phyloP scores from a whole-genome alignment of 2,797 vertebrate species.

The Garrulus glandarius region DNA sequence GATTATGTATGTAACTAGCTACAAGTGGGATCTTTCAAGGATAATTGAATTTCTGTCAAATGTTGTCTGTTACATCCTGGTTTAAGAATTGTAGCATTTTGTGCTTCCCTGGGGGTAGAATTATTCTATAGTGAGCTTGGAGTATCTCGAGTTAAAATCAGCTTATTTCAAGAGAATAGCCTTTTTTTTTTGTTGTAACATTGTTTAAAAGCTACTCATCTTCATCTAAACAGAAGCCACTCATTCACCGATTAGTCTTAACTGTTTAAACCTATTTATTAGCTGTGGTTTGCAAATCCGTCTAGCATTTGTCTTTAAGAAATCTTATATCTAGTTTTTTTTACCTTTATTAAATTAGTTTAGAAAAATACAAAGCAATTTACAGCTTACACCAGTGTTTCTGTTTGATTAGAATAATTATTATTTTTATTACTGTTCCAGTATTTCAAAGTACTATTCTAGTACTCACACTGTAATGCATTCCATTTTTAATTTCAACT shows the following conservation, averaged over 20 bases:
- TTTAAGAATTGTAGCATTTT: slow-evolving; percentile 19
- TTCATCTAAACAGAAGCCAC: background rate
- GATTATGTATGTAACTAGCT: slow-evolving; percentile 31
- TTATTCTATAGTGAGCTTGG: background rate
- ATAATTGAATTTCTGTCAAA: slow-evolving; percentile 59
- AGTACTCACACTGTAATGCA: background rate
- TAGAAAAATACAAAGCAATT: background rate
- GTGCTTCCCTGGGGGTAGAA: background rate
- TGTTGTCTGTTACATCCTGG: slow-evolving; percentile 6
- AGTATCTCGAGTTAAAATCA: background rate
- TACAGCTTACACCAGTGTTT: background rate
- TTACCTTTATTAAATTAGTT: background rate
- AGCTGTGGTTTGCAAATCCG: background rate
- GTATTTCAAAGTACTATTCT: background rate
- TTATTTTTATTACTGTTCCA: background rate
- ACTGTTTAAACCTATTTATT: background rate
- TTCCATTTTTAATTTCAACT: slow-evolving; percentile 31
- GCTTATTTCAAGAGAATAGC: background rate
- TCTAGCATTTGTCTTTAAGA: background rate
- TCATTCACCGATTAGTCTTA: background rate
- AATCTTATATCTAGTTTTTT: background rate
- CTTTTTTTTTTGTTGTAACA: background rate
- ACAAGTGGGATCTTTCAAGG: slow-evolving; percentile 34
- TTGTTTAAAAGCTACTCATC: background rate
- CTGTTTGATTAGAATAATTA: background rate